These are phyloP conservation scores for Drosophila austrosaltans DNA, from an alignment of 2,888 invertebrate species.

Conservation along the genomic window DNA sequence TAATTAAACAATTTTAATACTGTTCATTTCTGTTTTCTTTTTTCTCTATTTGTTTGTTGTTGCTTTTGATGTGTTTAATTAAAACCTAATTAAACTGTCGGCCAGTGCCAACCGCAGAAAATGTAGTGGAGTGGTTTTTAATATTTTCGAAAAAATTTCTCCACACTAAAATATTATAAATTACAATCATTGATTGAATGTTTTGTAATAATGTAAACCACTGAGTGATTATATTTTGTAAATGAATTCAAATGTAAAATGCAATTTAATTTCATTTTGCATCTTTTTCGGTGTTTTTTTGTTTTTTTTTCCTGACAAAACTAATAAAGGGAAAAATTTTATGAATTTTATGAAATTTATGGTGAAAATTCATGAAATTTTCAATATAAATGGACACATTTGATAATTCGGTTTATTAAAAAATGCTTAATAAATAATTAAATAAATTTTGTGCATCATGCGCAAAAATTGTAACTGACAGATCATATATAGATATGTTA, in stretches of 20 bases:
- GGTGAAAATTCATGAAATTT: neutral
- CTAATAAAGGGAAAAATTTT: conserved; percentile 58
- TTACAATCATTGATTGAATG: conserved; percentile 65
- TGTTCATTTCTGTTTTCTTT: neutral
- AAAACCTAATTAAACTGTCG: conserved; percentile 20
- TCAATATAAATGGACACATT: conserved; percentile 33
- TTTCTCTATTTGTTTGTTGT: neutral
- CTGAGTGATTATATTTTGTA: conserved; percentile 50
- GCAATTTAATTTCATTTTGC: conserved; percentile 30
- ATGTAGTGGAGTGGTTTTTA: conserved; percentile 55
- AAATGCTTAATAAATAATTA: conserved; percentile 71
- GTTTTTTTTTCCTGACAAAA: conserved; percentile 24
- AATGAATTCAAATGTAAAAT: conserved; percentile 66
- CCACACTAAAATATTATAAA: neutral
- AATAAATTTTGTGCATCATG: conserved; percentile 69
- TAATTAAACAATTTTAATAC: conserved; percentile 13
- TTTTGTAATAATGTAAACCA: conserved; percentile 30
- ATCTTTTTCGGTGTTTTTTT: neutral
- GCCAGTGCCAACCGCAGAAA: conserved; percentile 30
- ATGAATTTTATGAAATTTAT: conserved; percentile 49
- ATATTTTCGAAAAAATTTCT: neutral
- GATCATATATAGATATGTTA: conserved; percentile 22
- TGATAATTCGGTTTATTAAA: conserved; percentile 68
- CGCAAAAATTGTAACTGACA: conserved; percentile 44
- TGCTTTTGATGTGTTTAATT: neutral